Base-by-base conservation (phyloP, 2,888 invertebrate genomes). In the Temnothorax unifasciatus region DNA sequence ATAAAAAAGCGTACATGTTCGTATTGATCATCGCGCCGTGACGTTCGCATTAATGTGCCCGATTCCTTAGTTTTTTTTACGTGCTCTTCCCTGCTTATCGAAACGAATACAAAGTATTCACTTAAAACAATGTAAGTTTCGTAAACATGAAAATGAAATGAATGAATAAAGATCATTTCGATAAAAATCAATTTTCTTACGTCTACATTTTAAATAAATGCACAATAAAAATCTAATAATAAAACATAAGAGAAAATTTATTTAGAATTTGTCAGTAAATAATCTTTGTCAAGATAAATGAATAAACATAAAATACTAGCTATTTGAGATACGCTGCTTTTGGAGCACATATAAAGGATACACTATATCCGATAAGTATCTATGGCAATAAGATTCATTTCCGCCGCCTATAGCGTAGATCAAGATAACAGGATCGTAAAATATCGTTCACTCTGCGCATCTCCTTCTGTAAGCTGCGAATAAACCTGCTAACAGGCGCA, bases 11-110 rank as follows among this genome's bases (percentile, higher is more conserved):
- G 54, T 57, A 52, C 71, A 44, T 54, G 82, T 76, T 85, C 82
- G 82, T 83, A 88, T 88, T 86, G 86, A 88, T 88, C 88, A 86
- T 63, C 84, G 66, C 50, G 63, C 84, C 86, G 85, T 86, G 76
- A 86, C 85, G 83, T 47, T 50, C 82, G 34, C 73, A 66, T 73
- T 79, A 79, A 74, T 81, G 57, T 57, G 57, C 41, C 82, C 79
- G 64, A 77, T 79, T 79, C 69, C n/a, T 29, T 41, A 8, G 13
- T 25, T 21, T 54, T 44, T 57, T 57, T 64, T 50, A 47, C 57
- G 44, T 21, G 44, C 66, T 44, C 54, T 47, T 81, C 13, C 47
- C 18, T 50, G 44, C 47, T n/a, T 61, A 59, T 21, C 71, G 61
- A 76, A 83, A 66, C 74, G 64, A 68, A 34, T 77, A 64, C 25